A percentile compares a stretch with the other conserved stretches of the same genome.
Evolutionary conservation across 2,888 invertebrate genomes (phyloP).

Genomic region (Encarsia formosa): DNA sequence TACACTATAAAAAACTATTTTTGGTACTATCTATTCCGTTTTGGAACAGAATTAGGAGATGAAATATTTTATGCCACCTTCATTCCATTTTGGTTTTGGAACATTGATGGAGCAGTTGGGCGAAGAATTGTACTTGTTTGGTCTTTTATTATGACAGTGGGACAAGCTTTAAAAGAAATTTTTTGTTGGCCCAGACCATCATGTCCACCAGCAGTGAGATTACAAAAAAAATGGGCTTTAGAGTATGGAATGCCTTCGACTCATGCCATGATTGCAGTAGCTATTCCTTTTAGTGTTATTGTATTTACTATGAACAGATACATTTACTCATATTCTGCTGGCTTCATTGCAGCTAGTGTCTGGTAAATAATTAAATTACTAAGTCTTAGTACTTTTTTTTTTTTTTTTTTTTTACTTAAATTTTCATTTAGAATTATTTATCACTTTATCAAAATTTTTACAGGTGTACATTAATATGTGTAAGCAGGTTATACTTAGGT

Average conservation of each 20-base stretch:
- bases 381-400: not conserved
- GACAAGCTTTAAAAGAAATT: slow-evolving; percentile 85
- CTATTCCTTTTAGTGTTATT: slow-evolving; percentile 81
- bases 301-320: slow-evolving; percentile 78
- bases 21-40: slow-evolving; percentile 79
- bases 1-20: slow-evolving; percentile 66
- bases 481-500: slow-evolving; percentile 84
- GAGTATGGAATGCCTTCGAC: slow-evolving; percentile 96
- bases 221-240: slow-evolving; percentile 83
- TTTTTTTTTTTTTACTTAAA: not conserved
- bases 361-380: slow-evolving; percentile 57
- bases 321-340: slow-evolving; percentile 63
- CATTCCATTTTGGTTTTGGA: slow-evolving; percentile 94
- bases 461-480: slow-evolving; percentile 72
- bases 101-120: slow-evolving; percentile 82
- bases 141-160: slow-evolving; percentile 80
- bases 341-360: slow-evolving; percentile 57
- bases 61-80: slow-evolving; percentile 88
- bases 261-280: slow-evolving; percentile 86
- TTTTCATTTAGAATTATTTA: slow-evolving; percentile 4
- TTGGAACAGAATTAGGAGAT: slow-evolving; percentile 85
- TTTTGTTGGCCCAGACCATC: slow-evolving; percentile 83
- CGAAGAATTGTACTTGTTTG: slow-evolving; percentile 78
- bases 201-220: slow-evolving; percentile 72
- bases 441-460: slow-evolving; percentile 32